Conservation (phyloP, 2,888 invertebrate genomes). For the Agonopterix alstromeriana region DNA sequence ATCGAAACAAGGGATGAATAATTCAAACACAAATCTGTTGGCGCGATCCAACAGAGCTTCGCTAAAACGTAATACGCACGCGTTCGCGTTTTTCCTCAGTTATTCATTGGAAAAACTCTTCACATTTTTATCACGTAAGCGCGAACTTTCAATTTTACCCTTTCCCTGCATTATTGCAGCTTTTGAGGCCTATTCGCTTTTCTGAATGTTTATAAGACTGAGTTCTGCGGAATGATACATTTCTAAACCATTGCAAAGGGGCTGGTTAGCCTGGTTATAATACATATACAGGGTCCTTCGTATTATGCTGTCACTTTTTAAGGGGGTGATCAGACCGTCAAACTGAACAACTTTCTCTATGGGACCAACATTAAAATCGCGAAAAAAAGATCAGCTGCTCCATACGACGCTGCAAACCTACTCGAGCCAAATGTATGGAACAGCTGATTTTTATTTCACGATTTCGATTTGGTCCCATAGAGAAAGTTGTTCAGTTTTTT, state of each 20-base stretch:
- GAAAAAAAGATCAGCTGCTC: no score
- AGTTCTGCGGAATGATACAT: not conserved
- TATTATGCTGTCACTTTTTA: no score
- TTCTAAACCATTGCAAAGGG: not conserved
- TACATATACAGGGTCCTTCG: no score
- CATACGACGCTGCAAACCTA: no score
- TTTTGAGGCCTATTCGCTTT: slow-evolving; percentile 14
- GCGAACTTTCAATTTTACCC: slow-evolving; percentile 33
- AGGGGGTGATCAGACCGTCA: no score
- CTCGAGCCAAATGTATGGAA: no score
- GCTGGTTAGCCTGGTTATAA: not conserved
- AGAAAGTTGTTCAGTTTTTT: no score
- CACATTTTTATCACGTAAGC: slow-evolving; percentile 34
- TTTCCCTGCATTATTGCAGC: slow-evolving; percentile 20
- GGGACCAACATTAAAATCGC: no score
- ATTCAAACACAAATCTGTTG: slow-evolving; percentile 48
- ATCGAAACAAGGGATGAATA: slow-evolving; percentile 42
- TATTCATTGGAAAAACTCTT: slow-evolving; percentile 27
- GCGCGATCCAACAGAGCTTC: slow-evolving; percentile 24
- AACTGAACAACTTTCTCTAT: no score
- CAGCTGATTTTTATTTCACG: no score
- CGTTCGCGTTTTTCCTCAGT: slow-evolving; percentile 22
- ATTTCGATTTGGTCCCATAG: no score
- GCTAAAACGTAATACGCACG: slow-evolving; percentile 17
- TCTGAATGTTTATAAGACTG: slow-evolving; percentile 2